These are phyloP conservation scores for Lanius collurio DNA, from an alignment of 2,113 vertebrate species.

Conservation along the genomic window DNA sequence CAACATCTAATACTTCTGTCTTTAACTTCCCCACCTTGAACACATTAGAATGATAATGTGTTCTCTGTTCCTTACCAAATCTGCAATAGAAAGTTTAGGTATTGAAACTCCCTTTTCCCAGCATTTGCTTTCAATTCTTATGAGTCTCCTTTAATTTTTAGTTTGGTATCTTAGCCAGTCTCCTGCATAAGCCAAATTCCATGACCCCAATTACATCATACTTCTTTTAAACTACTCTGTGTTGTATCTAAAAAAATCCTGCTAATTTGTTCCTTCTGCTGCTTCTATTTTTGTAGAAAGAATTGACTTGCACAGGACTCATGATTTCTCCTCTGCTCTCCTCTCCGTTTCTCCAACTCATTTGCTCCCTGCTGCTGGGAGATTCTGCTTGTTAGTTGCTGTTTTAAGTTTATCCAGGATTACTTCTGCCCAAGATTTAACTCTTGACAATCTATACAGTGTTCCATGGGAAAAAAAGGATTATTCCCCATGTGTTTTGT, in stretches of 20 bases:
- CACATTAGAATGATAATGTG: not conserved
- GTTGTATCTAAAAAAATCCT: not conserved
- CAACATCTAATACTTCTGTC: not conserved
- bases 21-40: not conserved
- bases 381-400: not conserved
- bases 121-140: not conserved
- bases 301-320: not conserved
- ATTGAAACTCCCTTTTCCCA: not conserved
- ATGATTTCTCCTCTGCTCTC: not conserved
- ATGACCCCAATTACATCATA: not conserved
- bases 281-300: conserved; percentile 18
- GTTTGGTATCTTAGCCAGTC: not conserved
- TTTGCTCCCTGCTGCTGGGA: not conserved
- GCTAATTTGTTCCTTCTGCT: conserved; percentile 37
- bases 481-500: not conserved
- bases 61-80: not conserved
- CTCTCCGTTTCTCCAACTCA: not conserved
- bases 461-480: not conserved
- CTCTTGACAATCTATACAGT: not conserved
- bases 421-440: not conserved
- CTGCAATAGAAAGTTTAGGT: not conserved
- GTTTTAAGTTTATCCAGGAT: not conserved
- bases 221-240: not conserved
- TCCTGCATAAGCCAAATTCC: not conserved
- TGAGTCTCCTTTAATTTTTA: not conserved